Base-by-base conservation (phyloP, 2,888 invertebrate species). In the Drosophila neoperkinsi region DNA sequence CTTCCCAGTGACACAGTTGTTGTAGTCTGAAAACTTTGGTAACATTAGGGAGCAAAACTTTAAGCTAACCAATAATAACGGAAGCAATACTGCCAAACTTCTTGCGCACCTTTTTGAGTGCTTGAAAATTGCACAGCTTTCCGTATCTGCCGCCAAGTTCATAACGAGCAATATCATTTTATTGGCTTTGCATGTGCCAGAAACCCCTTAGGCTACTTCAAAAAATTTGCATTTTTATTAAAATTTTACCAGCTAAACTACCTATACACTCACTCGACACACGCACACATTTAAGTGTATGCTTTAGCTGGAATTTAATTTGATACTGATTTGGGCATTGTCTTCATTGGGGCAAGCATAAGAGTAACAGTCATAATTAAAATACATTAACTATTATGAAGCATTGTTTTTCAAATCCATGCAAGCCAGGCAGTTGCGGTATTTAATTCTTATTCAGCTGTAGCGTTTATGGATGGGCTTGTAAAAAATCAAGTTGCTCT, bases 151-250 rank as follows among this genome's bases (percentile, higher is more conserved):
- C 77, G 77, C 63, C 85, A 87, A 85, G 82, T 83, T 86, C 83
- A 77, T 77, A 86, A 88, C 77, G 81, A 85, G 83, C 81, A 79
- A 85, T 88, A 83, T 81, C 65, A 74, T 85, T 86, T 85, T 86
- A 88, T 86, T 86, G 88, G 81, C 69, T 78, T 85, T 74, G 77
- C 84, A 79, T 83, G 79, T 76, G 88, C 70, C 81, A 75, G 72
- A 69, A 77, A 74, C 73, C 77, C 85, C 79, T 85, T 74, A 77
- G 85, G 88, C 86, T 58, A 85, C 71, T 79, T 67, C 53, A 71
- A 65, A 62, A 70, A 86, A 86, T 86, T 86, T 88, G 77, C 85
- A 86, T 86, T 88, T 86, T 86, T 88, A 86, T 86, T 88, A 85
- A 85, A 85, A 85, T 71, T 77, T 71, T 65, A 61, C 74, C 71